These are phyloP conservation scores for Betta splendens DNA, from an alignment of 2,797 vertebrate genomes.

Conservation along the genomic window DNA sequence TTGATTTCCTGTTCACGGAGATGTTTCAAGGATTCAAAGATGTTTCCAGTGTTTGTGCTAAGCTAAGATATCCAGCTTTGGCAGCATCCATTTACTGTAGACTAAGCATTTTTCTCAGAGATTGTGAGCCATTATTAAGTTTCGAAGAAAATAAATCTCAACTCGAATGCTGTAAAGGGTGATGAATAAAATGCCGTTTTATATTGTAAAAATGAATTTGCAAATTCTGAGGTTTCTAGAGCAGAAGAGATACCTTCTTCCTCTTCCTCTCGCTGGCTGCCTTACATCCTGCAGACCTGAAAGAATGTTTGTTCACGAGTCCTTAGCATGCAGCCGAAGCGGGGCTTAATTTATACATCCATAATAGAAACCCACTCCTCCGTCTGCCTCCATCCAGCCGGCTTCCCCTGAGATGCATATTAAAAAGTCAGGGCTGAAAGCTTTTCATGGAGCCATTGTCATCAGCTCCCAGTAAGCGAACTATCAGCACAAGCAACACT, in stretches of 20 bases:
- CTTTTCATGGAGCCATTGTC: slow-evolving; percentile 64
- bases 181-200: slow-evolving; percentile 18
- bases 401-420: slow-evolving; percentile 55
- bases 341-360: slow-evolving; percentile 36
- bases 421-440: slow-evolving; percentile 64
- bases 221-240: slow-evolving; percentile 27
- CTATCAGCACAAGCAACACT: slow-evolving; percentile 51
- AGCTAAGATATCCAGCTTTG: not conserved
- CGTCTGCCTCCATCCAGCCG: slow-evolving; percentile 38
- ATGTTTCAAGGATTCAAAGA: too few relatives aligned
- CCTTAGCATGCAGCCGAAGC: slow-evolving; percentile 14
- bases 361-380: slow-evolving; percentile 42
- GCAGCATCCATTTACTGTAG: not conserved
- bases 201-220: not conserved
- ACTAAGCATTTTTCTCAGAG: too few relatives aligned
- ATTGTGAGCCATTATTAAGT: too few relatives aligned
- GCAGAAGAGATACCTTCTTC: slow-evolving; percentile 26
- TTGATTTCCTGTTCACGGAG: too few relatives aligned
- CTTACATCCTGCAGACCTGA: slow-evolving; percentile 29
- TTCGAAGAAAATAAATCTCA: slow-evolving; percentile 3
- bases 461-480: slow-evolving; percentile 57
- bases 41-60: slow-evolving; percentile 4
- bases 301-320: slow-evolving; percentile 26
- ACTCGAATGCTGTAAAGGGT: slow-evolving; percentile 9
- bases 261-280: slow-evolving; percentile 18